Evolutionary conservation across 2,113 vertebrate genomes (phyloP).

Genomic region (Apodemus sylvaticus): DNA sequence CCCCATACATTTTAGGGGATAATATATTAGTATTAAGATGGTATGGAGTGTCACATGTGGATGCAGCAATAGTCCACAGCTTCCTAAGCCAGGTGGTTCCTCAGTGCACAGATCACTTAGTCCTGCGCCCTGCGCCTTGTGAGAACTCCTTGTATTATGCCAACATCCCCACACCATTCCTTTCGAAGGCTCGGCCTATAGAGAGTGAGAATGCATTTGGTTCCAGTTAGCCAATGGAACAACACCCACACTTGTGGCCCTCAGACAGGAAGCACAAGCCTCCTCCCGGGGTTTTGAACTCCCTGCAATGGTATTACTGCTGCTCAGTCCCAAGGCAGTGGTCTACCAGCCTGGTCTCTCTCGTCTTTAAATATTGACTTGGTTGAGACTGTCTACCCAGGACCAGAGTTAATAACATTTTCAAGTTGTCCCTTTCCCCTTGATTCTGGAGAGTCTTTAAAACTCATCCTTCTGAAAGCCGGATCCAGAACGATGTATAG

Average conservation of each 20-base stretch:
- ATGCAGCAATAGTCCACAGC: no score
- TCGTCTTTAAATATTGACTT: slow-evolving; percentile 54
- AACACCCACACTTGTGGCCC: background rate
- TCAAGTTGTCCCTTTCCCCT: slow-evolving; percentile 33
- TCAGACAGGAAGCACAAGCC: background rate
- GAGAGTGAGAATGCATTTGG: background rate
- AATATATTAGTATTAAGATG: no score
- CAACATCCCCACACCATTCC: background rate
- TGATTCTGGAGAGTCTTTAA: slow-evolving; percentile 43
- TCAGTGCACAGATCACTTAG: background rate
- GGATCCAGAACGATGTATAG: background rate
- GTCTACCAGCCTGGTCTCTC: background rate
- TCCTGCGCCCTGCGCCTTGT: rapidly evolving
- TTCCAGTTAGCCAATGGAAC: background rate
- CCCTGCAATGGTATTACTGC: background rate
- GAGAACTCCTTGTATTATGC: background rate
- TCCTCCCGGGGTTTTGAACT: background rate
- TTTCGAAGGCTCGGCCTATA: background rate
- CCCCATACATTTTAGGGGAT: rapidly evolving
- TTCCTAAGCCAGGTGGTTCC: background rate
- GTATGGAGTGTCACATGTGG: no score
- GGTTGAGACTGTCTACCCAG: background rate
- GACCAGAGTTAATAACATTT: slow-evolving; percentile 47
- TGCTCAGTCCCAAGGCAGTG: background rate
- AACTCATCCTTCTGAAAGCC: slow-evolving; percentile 40